These are phyloP conservation scores for Brenthis hecate DNA, from an alignment of 2,888 invertebrate genomes.

Conservation along the genomic window DNA sequence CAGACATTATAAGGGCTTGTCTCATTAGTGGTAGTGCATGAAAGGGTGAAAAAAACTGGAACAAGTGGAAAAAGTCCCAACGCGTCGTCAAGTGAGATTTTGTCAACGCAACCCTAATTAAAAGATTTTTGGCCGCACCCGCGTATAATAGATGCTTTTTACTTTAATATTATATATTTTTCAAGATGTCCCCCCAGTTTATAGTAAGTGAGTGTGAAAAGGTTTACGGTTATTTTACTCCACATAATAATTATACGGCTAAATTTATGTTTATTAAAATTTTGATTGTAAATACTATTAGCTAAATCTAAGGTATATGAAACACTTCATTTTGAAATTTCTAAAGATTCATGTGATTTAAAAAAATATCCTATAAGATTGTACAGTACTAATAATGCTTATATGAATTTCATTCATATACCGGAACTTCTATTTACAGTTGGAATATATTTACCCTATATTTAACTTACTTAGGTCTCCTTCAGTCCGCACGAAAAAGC, in stretches of 20 bases:
- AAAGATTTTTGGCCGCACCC: constrained; percentile 57
- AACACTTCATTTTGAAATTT: too few relatives aligned
- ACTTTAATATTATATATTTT: constrained; percentile 29
- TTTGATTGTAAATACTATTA: too few relatives aligned
- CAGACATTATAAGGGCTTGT: constrained; percentile 56
- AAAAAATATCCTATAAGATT: too few relatives aligned
- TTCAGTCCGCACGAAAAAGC: neutral
- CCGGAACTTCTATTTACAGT: neutral
- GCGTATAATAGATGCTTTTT: constrained; percentile 38
- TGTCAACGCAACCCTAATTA: constrained; percentile 59
- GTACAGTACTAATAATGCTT: too few relatives aligned
- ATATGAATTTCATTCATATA: too few relatives aligned
- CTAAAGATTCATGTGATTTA: too few relatives aligned
- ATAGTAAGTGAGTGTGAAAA: neutral
- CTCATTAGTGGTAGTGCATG: constrained; percentile 65
- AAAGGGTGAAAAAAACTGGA: constrained; percentile 43
- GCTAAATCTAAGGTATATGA: too few relatives aligned
- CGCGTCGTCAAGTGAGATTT: constrained; percentile 45
- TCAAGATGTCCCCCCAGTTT: constrained; percentile 8
- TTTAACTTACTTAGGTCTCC: neutral
- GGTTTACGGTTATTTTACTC: neutral
- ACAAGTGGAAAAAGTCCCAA: constrained; percentile 34
- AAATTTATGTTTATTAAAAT: too few relatives aligned
- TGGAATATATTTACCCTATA: neutral
- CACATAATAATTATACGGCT: too few relatives aligned